phyloP scores from a whole-genome alignment of 64 coral and sea anemone species.

The Anthopleura sola region DNA sequence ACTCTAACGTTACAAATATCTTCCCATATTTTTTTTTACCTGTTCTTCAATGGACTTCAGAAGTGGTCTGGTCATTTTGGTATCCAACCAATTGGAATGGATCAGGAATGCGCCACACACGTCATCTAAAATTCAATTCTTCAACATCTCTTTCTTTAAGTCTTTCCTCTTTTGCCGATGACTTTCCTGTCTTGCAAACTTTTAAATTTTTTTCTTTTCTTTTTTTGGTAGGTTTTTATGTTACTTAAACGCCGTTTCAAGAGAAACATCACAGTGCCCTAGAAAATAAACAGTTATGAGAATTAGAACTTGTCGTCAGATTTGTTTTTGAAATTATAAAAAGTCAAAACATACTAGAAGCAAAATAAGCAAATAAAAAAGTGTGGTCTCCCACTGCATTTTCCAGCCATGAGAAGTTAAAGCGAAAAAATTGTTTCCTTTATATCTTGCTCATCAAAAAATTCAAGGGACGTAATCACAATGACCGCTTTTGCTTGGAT shows the following conservation, averaged over 20 bases:
- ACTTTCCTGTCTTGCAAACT: not conserved
- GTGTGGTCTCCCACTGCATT: no score
- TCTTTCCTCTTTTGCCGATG: not conserved
- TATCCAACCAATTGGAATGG: not conserved
- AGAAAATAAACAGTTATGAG: not conserved
- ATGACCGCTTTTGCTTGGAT: no score
- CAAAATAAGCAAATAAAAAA: no score
- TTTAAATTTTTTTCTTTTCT: not conserved
- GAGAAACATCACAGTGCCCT: not conserved
- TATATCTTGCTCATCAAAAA: no score
- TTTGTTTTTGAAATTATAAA: not conserved
- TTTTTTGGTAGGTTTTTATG: not conserved
- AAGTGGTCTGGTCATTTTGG: not conserved
- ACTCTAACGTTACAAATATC: not conserved
- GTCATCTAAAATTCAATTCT: not conserved
- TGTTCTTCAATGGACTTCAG: not conserved
- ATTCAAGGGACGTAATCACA: no score
- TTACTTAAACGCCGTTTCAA: not conserved
- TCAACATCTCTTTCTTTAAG: not conserved
- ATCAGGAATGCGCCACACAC: not conserved
- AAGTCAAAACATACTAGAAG: no score
- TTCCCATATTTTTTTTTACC: not conserved
- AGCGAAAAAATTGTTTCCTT: no score
- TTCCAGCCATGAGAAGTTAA: no score
- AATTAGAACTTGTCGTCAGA: not conserved